phyloP scores from a whole-genome alignment of 1,140 invertebrate species.

The Wasmannia auropunctata region DNA sequence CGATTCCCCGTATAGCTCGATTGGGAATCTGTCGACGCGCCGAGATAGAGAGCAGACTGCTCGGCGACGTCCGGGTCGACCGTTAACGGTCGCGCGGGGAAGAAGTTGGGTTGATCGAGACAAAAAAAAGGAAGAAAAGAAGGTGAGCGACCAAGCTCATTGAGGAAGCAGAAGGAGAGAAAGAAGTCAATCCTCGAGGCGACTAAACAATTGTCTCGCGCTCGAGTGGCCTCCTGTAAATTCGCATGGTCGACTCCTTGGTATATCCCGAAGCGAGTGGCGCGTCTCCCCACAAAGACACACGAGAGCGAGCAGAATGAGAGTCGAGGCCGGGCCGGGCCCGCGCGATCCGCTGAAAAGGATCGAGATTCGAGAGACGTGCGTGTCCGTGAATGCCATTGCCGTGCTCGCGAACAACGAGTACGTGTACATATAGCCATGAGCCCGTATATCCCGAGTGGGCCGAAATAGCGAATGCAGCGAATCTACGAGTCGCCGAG shows the following conservation, averaged over 20 bases:
- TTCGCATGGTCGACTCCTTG: slow-evolving; percentile 72
- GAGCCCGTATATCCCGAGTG: slow-evolving; percentile 62
- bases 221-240: slow-evolving; percentile 72
- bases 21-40: slow-evolving; percentile 40
- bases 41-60: slow-evolving; percentile 2
- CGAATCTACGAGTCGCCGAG: slow-evolving; percentile 69
- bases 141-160: slow-evolving; percentile 34
- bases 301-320: slow-evolving; percentile 13
- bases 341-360: slow-evolving; percentile 66
- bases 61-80: slow-evolving; percentile 48
- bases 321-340: slow-evolving; percentile 39
- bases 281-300: slow-evolving; percentile 64
- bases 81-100: slow-evolving; percentile 66
- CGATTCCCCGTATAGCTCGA: slow-evolving; percentile 6
- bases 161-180: slow-evolving; percentile 62
- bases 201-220: slow-evolving; percentile 77
- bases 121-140: neutral
- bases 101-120: slow-evolving; percentile 20
- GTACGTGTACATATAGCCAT: slow-evolving; percentile 34
- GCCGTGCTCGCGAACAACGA: slow-evolving; percentile 49
- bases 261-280: slow-evolving; percentile 72
- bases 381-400: slow-evolving; percentile 65
- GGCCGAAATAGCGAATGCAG: slow-evolving; percentile 69
- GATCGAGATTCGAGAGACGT: slow-evolving; percentile 66
- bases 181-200: slow-evolving; percentile 73